Evolutionary conservation across 2,888 invertebrate genomes (phyloP), one percentile per base, ranked within the genome.

Genomic region (Athrips mouffetella): DNA sequence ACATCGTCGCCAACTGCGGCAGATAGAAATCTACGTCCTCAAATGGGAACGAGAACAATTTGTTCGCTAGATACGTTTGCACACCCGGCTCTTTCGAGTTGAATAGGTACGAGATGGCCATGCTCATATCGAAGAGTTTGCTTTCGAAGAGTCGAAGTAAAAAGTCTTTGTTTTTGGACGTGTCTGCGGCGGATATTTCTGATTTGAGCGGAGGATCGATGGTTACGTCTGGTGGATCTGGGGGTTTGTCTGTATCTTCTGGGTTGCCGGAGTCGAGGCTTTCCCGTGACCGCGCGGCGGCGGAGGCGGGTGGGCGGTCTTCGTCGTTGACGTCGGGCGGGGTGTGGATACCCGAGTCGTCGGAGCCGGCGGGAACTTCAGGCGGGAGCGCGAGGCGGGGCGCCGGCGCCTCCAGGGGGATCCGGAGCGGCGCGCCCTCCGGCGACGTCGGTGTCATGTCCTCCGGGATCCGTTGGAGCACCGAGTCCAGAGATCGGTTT

Each of bases 81-180:
- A 99, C 98, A 53, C 98, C 99, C 30, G 97, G 96, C 80, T 99
- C 99, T 87, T 99, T 98, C 31, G 98, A 98, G 80, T 98, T 98
- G 83, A 98, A 98, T 51, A 99, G 90, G 89, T 99, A 99, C 76
- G 97, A 96, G 73, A 99, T 96, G 57, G 99, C 99, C 92, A 99
- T 98, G 61, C 97, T 96, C 92, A 99, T 98, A 80, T 98, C 98
- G 87, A 99, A 88, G 67, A 98, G 92, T 87, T 97, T 97, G 66
- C 98, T 98, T 88, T 99, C 98, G 79, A 99, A 97, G 70, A 99
- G 91, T 68, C 99, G 90, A 62, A 98, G 90, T 52, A 96, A 88
- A 80, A 92, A 92, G 66, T 93, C 93, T 76, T 92, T 93, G 74
- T 89, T 76, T 71, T 78, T 76, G 58, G 87, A 73, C 47, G 84